phyloP scores from a whole-genome alignment of 2,113 vertebrate genomes.

The Sula dactylatra region DNA sequence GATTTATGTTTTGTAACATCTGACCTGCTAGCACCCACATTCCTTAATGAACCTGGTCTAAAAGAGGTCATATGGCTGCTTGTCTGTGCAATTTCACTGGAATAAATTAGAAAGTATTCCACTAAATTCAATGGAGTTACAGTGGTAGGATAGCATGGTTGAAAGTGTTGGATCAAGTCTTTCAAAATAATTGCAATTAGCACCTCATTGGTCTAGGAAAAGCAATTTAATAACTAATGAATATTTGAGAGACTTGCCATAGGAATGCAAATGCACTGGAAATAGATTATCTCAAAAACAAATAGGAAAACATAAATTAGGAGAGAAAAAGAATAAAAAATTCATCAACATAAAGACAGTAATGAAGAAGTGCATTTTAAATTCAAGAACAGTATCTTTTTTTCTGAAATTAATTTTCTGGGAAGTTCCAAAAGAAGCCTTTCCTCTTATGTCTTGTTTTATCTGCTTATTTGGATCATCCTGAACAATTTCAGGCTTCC shows the following conservation, averaged over 20 bases:
- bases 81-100: not conserved
- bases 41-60: not conserved
- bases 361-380: not conserved
- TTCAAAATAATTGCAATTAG: not conserved
- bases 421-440: not conserved
- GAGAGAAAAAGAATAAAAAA: not conserved
- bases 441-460: not conserved
- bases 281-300: not conserved
- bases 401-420: not conserved
- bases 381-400: not conserved
- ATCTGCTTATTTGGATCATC: not conserved
- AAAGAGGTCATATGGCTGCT: not conserved
- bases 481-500: not conserved
- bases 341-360: not conserved
- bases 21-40: not conserved
- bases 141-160: fast-evolving
- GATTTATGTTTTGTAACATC: not conserved
- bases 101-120: not conserved
- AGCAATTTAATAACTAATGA: constrained; percentile 11
- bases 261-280: not conserved
- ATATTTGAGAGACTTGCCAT: not conserved
- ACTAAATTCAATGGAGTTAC: not conserved
- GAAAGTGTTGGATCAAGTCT: not conserved
- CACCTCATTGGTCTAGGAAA: not conserved
- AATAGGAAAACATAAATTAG: not conserved